phyloP scores from a whole-genome alignment of 1,140 invertebrate genomes.

The Micrasema minimum region DNA sequence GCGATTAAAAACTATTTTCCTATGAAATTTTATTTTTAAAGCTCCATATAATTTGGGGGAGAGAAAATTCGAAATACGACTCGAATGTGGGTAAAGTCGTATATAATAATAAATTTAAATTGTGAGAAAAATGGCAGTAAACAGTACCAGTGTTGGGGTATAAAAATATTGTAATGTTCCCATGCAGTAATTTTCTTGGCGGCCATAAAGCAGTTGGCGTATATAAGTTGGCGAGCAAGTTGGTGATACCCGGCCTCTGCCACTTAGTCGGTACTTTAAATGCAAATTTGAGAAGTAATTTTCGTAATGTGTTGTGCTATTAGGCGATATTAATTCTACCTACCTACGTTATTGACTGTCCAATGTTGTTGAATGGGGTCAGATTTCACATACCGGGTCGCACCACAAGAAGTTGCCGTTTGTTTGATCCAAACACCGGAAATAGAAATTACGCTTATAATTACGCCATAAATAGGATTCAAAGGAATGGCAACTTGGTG shows the following conservation, averaged over 20 bases:
- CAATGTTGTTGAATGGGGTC: no score
- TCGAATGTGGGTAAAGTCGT: constrained; percentile 4
- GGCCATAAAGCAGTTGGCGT: constrained; percentile 7
- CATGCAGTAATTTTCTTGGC: constrained; percentile 18
- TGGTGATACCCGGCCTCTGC: constrained; percentile 36
- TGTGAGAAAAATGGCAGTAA: constrained; percentile 18
- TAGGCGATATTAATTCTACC: constrained; percentile 44
- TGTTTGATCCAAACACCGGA: no score
- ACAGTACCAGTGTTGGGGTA: constrained; percentile 19
- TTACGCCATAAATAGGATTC: no score
- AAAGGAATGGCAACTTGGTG: no score
- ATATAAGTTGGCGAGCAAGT: constrained; percentile 42
- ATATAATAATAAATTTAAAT: constrained; percentile 34
- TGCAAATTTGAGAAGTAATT: constrained; percentile 49
- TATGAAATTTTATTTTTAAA: constrained; percentile 11
- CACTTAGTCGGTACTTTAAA: constrained; percentile 49
- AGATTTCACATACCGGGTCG: no score
- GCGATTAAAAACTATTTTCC: no score
- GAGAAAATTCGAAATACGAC: not conserved
- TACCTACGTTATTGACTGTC: no score
- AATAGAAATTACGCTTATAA: no score
- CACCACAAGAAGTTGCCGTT: no score
- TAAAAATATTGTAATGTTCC: constrained; percentile 8
- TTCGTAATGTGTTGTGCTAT: constrained; percentile 39
- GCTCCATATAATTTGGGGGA: no score